Evolutionary conservation across 2,797 vertebrate genomes (phyloP), one percentile per base, ranked within the genome.

Genomic region (Falco cherrug): DNA sequence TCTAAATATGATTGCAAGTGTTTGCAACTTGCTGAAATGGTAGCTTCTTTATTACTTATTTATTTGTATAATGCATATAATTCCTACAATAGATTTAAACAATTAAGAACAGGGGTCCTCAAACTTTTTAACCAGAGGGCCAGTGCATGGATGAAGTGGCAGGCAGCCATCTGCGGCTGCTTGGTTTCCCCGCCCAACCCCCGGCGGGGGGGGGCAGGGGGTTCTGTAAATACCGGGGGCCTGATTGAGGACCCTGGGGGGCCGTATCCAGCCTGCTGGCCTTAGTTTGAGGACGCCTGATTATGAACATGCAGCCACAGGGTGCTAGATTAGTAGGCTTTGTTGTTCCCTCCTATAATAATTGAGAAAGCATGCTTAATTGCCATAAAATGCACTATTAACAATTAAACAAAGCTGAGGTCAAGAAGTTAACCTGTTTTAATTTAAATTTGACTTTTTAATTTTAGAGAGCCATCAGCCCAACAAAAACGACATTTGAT

Each of bases 11-110:
- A 97, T 97, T 91, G 93, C 87, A 96, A 94, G 37, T 29, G 73
- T 90, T 94, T 89, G 4, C 21, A 91, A 85, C 86, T 94, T 97
- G 71, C 91, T 95, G 69, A 96, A 97, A 92, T 41, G 31, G 93
- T 41, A 95, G 63, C 84, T 96, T 75, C 71, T 95, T 94, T 81
- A 92, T 79, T 68, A 79, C 45, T 48, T 90, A 94, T 97, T 96
- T 98, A 95, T 96, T 97, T 96, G 39, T 95, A 91, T 96, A 96
- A 98, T 94, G 93, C 45, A 20, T 60, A 77, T 96, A 95, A 97
- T 96, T 95, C 73, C 43, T 91, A 88, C 65, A 94, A 95, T 96
- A 96, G 96, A 98, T 94, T 89, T 75, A 37, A 37, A 37, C 37
- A 37, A 37, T 37, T 37, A 37, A 37, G 37, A 37, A 37, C 37